phyloP scores from a whole-genome alignment of 2,888 invertebrate genomes.

The Noctua janthina region DNA sequence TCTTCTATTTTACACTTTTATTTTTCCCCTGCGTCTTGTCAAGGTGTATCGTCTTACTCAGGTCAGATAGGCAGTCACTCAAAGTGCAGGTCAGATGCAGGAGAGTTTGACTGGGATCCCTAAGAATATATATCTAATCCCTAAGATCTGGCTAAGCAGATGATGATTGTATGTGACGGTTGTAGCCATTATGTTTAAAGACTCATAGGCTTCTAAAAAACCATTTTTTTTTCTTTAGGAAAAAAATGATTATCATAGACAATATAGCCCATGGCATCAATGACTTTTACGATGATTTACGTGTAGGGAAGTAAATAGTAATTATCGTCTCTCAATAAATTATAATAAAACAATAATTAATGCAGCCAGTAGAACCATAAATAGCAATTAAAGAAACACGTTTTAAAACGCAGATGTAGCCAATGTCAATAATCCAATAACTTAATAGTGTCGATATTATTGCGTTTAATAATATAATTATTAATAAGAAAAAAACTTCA shows the following conservation, averaged over 20 bases:
- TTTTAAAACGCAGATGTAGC: constrained; percentile 25
- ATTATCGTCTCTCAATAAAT: constrained; percentile 3
- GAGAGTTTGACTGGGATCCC: not conserved
- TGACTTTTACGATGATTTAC: not conserved
- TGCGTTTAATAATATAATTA: constrained; percentile 8
- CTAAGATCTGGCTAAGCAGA: not conserved
- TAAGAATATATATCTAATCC: no score
- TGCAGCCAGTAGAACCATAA: constrained; percentile 7
- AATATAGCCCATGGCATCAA: no score
- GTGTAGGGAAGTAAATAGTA: not conserved
- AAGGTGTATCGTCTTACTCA: no score
- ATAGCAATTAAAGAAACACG: constrained; percentile 38
- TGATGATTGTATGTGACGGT: not conserved
- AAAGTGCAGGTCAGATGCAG: not conserved
- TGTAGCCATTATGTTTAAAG: not conserved
- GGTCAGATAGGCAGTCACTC: not conserved
- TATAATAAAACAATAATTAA: constrained; percentile 9
- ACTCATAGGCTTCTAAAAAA: no score
- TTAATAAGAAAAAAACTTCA: not conserved
- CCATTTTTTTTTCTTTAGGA: not conserved
- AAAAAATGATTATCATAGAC: not conserved
- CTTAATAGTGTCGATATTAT: constrained; percentile 5
- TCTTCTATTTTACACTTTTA: not conserved
- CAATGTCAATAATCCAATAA: constrained; percentile 25
- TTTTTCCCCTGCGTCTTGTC: not conserved